Evolutionary conservation across 2,888 invertebrate species (phyloP), one percentile per base, ranked within the genome.

Genomic region (Lysandra coridon): DNA sequence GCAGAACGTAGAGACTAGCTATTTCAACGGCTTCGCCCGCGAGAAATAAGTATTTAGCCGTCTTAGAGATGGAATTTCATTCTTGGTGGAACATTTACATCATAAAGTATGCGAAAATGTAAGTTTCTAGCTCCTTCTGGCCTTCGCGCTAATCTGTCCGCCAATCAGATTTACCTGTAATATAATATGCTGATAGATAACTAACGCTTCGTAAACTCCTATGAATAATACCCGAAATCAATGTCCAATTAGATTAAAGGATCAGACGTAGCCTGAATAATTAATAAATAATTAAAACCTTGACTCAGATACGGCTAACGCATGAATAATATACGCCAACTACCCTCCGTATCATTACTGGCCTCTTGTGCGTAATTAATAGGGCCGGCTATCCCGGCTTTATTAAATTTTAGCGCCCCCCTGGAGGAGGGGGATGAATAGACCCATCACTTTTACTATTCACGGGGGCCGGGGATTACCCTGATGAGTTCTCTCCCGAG

Each of bases 401-500:
- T 94, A 94, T 94, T 94, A 94, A 94, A 94, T 94, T 94, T 94
- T 94, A 93, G 94, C 94, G 93, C 93, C 90, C 89, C 88, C 88
- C 85, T 82, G 64, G 7, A 53, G n/a, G 78, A 78, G 81, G 80
- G 81, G 78, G 81, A 91, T 93, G 92, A 93, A 93, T 92, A 92
- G 92, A 90, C 87, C 92, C 91, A 91, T 93, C 94, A 94, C 93
- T 94, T 94, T 94, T 94, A 93, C 94, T 93, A 93, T 93, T 93
- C 93, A 92, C 91, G 85, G 85, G 88, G 87, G 83, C 86, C 87
- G 84, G 87, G 93, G 93, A 94, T 94, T 93, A 94, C 91, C 87
- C 88, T 90, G 92, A 94, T 93, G 93, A 92, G 89, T 93, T 92
- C 87, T 89, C 89, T 88, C 89, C 88, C 81, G 84, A 89, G 90